Conservation (phyloP, 2,797 vertebrate genomes). For the Sardinella longiceps region DNA sequence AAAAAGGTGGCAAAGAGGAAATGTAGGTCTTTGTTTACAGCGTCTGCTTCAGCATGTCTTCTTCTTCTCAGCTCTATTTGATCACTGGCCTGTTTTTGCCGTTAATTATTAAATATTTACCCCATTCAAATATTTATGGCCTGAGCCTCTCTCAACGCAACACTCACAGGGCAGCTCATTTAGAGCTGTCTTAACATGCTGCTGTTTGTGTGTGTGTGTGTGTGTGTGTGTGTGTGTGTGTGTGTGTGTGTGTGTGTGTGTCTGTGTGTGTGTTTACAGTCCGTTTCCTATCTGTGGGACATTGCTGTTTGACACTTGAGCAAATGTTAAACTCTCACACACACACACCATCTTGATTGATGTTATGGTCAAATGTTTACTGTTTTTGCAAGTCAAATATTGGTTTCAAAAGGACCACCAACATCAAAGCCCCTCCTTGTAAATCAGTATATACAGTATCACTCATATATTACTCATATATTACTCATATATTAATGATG, state of each 20-base stretch:
- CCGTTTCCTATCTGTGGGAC: not conserved
- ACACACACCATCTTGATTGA: slow-evolving; percentile 7
- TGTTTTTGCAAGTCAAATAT: slow-evolving; percentile 56
- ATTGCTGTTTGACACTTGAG: slow-evolving; percentile 12
- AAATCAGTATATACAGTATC: too few relatives aligned
- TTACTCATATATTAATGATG: too few relatives aligned
- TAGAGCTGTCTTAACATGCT: slow-evolving; percentile 66
- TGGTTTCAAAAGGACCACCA: slow-evolving; percentile 54
- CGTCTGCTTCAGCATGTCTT: slow-evolving; percentile 69
- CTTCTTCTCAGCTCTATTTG: slow-evolving; percentile 72
- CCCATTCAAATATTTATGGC: slow-evolving; percentile 75
- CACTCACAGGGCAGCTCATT: slow-evolving; percentile 61
- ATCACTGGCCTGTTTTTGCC: slow-evolving; percentile 74
- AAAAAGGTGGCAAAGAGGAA: slow-evolving; percentile 63
- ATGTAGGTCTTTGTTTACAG: slow-evolving; percentile 77
- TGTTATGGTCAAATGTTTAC: slow-evolving; percentile 9
- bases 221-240: not conserved
- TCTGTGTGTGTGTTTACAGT: slow-evolving; percentile 54
- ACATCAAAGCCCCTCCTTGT: not conserved
- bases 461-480: too few relatives aligned
- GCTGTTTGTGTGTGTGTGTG: slow-evolving; percentile 13
- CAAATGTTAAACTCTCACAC: not conserved
- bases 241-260: slow-evolving; percentile 55
- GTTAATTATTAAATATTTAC: slow-evolving; percentile 83
- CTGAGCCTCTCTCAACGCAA: slow-evolving; percentile 60